phyloP scores from a whole-genome alignment of 2,797 vertebrate species.

The Rhinophrynus dorsalis region DNA sequence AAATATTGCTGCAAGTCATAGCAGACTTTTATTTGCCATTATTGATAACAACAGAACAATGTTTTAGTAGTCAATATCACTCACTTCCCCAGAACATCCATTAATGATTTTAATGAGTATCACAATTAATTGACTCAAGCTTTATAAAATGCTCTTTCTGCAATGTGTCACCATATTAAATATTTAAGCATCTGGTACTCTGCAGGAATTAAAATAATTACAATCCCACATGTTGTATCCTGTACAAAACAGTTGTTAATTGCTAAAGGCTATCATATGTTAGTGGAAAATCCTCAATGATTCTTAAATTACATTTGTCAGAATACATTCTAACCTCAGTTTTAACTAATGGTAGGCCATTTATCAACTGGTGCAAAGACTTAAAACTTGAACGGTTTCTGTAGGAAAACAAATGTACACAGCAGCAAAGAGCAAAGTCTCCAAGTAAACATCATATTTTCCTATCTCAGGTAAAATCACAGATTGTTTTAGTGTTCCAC shows the following conservation, averaged over 20 bases:
- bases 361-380: background rate
- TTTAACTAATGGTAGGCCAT: background rate
- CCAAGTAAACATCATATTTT: too few relatives aligned
- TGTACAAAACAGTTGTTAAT: constrained; percentile 24
- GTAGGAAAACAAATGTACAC: background rate
- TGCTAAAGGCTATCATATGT: constrained; percentile 20
- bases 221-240: constrained; percentile 9
- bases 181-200: constrained; percentile 22
- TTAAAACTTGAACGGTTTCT: background rate
- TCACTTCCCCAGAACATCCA: background rate
- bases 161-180: constrained; percentile 14
- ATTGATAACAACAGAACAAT: background rate
- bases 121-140: constrained; percentile 4
- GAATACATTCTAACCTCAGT: constrained; percentile 4
- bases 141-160: constrained; percentile 4
- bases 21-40: background rate
- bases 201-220: constrained; percentile 11
- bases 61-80: background rate
- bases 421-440: too few relatives aligned
- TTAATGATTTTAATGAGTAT: constrained; percentile 3
- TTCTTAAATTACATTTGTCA: background rate
- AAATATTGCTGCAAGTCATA: background rate
- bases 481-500: too few relatives aligned
- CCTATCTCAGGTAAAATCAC: too few relatives aligned
- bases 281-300: background rate